Evolutionary conservation across 2,113 vertebrate species (phyloP).

Genomic region (Chauna torquata): DNA sequence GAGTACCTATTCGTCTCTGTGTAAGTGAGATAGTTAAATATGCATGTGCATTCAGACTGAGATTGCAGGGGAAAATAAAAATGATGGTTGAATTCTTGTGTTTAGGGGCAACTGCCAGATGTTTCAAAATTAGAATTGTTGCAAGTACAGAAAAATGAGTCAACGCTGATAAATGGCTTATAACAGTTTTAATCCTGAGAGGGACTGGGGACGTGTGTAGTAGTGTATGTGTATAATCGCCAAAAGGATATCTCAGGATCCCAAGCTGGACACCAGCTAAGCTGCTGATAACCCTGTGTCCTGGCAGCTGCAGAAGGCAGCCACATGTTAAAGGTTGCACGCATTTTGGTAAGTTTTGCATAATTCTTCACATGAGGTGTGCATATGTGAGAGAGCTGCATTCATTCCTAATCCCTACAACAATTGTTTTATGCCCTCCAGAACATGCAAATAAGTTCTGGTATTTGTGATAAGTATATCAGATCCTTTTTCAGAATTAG

Average conservation of each 20-base stretch:
- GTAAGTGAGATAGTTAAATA: not conserved
- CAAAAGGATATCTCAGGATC: too few species aligned
- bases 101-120: not conserved
- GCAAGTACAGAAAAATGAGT: not conserved
- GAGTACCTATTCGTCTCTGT: not conserved
- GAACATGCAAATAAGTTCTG: not conserved
- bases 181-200: not conserved
- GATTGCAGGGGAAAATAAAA: not conserved
- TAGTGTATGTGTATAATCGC: not conserved
- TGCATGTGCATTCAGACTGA: not conserved
- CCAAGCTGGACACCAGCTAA: not conserved
- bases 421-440: not conserved
- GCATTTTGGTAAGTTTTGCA: not conserved
- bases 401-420: not conserved
- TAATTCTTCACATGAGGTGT: not conserved
- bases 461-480: not conserved
- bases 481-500: not conserved
- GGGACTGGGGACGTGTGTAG: not conserved
- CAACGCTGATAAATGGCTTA: not conserved
- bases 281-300: not conserved
- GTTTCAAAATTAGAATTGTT: not conserved
- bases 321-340: not conserved
- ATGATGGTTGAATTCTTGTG: rapidly evolving
- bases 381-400: not conserved
- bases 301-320: not conserved